Conservation (phyloP, 2,888 invertebrate species). For the Heliconius hortense region DNA sequence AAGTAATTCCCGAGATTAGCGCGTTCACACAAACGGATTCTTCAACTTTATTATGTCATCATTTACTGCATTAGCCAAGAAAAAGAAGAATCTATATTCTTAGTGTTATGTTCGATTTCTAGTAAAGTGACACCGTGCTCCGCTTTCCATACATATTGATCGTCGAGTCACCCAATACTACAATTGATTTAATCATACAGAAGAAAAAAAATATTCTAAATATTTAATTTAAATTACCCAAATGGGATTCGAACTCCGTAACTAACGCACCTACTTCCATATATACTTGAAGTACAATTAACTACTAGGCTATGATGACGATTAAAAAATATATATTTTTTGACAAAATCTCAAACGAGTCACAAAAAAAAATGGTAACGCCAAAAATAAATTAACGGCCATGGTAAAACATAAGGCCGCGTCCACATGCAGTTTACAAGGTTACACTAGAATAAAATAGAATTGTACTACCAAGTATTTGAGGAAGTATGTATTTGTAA, state of each 20-base stretch:
- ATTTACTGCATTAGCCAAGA: background rate
- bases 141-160: background rate
- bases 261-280: background rate
- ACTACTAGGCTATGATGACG: background rate
- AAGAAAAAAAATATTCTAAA: background rate
- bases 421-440: slow-evolving; percentile 12
- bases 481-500: too few species aligned
- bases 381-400: slow-evolving; percentile 22
- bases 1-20: too few species aligned
- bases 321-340: background rate
- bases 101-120: background rate
- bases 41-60: too few species aligned
- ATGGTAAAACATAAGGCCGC: slow-evolving; percentile 18
- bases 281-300: background rate
- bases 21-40: too few species aligned
- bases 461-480: background rate
- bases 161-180: too few species aligned
- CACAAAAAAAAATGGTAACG: slow-evolving; percentile 2
- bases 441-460: slow-evolving; percentile 10
- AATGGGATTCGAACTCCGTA: background rate
- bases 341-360: slow-evolving; percentile 3
- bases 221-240: background rate
- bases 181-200: too few species aligned
- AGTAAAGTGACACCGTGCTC: background rate
- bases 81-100: background rate